Base-by-base conservation (phyloP, 2,113 vertebrate species). In the Lates calcarifer region DNA sequence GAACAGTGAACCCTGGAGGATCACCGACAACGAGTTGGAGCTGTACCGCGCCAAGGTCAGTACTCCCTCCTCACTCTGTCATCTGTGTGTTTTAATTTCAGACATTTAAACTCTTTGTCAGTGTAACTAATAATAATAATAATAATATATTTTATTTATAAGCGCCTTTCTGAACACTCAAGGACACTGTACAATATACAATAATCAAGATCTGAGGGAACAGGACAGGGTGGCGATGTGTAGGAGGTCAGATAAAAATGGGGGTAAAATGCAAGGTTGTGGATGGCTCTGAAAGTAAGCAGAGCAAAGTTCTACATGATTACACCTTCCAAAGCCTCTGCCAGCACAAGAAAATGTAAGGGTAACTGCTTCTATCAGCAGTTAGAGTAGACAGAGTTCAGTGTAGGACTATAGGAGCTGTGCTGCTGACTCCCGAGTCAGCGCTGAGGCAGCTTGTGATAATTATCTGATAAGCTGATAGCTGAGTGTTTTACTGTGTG, bases 1-100 rank as follows among this genome's bases (percentile, higher is more conserved):
- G 91, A 96, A 97, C 60, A 97, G 97, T n/a, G 97, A 99, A 43
- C 98, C 98, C 0, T 99, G 98, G 98, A 95, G 96, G 87, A 98
- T 99, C 93, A 99, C 98, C 14, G 98, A 99, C 92, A 98, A 99
- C 33, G 98, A 99, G 91, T 92, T 99, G 87, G 98, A 99, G 90
- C 95, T 99, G 75, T 98, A 98, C 91, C 98, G 97, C 81, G 96
- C 97, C 86, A 99, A 99, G 97, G 98, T 99, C 87, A 51, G 82
- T 9, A 33, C 61, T 9, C 14, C 12, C 49, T 12, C 0, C 37
- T 49, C 78, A 45, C n/a, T 63, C 1, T 24, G 0, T 13, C 13
- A 1, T 47, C 20, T 0, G 17, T 1, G 0, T 49, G 1, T n/a
- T 29, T 31, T 72, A 10, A 33, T 33, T 22, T 61, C 5, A 26